Evolutionary conservation across 1,140 invertebrate genomes (phyloP).

Genomic region (Achroia grisella): DNA sequence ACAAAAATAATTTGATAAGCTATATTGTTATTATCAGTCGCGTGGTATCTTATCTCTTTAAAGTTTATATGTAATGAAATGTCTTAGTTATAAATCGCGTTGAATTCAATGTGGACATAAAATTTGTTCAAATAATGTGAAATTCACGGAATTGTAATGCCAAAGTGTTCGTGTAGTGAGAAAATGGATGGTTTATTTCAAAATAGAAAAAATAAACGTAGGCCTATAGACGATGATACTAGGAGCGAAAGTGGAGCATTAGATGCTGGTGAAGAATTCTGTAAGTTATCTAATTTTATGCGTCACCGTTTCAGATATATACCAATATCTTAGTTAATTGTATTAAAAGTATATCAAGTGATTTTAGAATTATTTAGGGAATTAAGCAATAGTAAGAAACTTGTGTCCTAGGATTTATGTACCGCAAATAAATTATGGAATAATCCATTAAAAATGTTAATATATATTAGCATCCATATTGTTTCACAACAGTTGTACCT

Average conservation of each 20-base stretch:
- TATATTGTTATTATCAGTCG: conserved; percentile 30
- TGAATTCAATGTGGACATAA: conserved; percentile 32
- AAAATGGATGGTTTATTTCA: conserved; percentile 46
- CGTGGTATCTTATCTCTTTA: conserved; percentile 61
- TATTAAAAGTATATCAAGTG: no score
- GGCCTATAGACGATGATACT: conserved; percentile 59
- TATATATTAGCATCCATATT: no score
- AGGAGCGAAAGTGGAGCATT: conserved; percentile 51
- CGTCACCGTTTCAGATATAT: no score
- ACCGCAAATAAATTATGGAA: no score
- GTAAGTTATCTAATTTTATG: conserved; percentile 15
- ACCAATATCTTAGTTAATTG: no score
- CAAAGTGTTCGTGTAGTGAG: conserved; percentile 16
- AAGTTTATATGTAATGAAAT: conserved; percentile 41
- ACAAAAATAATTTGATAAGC: conserved; percentile 47
- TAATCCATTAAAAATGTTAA: no score
- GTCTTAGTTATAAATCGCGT: conserved; percentile 59
- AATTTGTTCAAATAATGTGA: conserved; percentile 18
- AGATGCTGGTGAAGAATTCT: conserved; percentile 25
- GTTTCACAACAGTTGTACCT: no score
- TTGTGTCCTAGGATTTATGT: no score
- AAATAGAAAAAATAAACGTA: conserved; percentile 32
- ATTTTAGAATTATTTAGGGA: no score
- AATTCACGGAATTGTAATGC: conserved; percentile 5
- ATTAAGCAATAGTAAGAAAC: no score